Evolutionary conservation across 1,140 invertebrate species (phyloP), one percentile per base, ranked within the genome.

Genomic region (Calycopis cecrops): DNA sequence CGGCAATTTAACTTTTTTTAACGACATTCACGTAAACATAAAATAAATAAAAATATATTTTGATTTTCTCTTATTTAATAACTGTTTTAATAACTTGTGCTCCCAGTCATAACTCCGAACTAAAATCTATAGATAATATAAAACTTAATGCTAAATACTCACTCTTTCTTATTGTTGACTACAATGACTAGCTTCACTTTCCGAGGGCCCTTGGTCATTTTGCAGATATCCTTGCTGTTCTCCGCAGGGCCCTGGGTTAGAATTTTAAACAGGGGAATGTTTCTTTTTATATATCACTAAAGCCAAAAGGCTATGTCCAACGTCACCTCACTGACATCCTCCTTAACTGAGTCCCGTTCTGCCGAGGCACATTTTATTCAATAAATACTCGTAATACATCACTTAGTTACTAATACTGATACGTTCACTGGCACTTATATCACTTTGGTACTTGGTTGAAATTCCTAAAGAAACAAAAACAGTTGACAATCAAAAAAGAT

Each of bases 91-190:
- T 28, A 28, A 28, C 2, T 2, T 28, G 6, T 28, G 21, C 21
- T 28, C 6, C 2, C 21, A 6, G 2, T 28, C 6, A 28, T 28
- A 28, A 28, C 2, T 28, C 44, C 17, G 44, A 10, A 10, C 9
- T 9, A 48, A 18, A 6, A 44, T 44, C 14, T 16, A 44, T 14
- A 9, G 0, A 42, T 3, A 42, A 9, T 12, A 33, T 49, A 49
- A 49, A 34, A 14, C 21, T 49, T 33, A 42, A 53, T 10, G 33
- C 18, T 42, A 55, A 56, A 65, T 86, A 88, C 87, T 88, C 59
- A 88, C 87, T 88, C 87, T 78, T 88, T 88, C 74, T 88, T 88
- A 83, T 87, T 88, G 80, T 88, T 88, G 78, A 88, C 87, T 79
- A 88, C 87, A 82, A 88, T 88, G 85, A 88, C 87, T 79, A 88